Percentiles rank a stretch among this genome's conserved stretches.
Conservation (phyloP, 2,113 vertebrate genomes). For the Eulacestoma nigropectus region DNA sequence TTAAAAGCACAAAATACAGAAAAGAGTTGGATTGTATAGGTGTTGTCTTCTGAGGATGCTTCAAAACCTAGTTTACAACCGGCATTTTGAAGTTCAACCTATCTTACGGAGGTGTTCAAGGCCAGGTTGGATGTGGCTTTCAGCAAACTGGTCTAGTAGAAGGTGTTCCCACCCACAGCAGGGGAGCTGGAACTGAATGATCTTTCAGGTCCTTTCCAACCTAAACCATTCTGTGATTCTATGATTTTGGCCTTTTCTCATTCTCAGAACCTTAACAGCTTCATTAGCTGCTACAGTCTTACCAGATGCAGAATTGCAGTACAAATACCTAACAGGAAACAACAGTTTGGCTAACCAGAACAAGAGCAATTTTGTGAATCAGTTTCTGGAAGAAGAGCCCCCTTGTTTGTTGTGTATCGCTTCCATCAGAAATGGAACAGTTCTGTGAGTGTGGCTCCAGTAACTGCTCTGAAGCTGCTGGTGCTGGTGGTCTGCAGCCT, state of each 20-base stretch:
- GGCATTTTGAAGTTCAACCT: neutral
- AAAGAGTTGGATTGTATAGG: neutral
- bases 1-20: neutral
- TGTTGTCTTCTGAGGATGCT: neutral
- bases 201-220: neutral
- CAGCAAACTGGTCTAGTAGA: neutral
- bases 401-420: neutral
- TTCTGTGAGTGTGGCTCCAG: neutral
- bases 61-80: neutral
- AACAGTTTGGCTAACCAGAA: neutral
- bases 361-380: neutral
- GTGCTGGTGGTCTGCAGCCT: neutral
- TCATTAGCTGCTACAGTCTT: neutral
- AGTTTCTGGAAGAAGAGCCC: neutral
- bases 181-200: neutral
- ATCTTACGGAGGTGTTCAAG: neutral
- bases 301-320: neutral
- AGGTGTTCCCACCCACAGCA: neutral
- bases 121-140: neutral
- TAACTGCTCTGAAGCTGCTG: neutral
- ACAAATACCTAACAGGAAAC: neutral
- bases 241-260: neutral
- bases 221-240: neutral
- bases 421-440: neutral
- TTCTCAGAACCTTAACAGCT: neutral